These are phyloP conservation scores for Pomatorhinus ruficollis DNA, from an alignment of 2,113 vertebrate genomes.

Conservation along the genomic window DNA sequence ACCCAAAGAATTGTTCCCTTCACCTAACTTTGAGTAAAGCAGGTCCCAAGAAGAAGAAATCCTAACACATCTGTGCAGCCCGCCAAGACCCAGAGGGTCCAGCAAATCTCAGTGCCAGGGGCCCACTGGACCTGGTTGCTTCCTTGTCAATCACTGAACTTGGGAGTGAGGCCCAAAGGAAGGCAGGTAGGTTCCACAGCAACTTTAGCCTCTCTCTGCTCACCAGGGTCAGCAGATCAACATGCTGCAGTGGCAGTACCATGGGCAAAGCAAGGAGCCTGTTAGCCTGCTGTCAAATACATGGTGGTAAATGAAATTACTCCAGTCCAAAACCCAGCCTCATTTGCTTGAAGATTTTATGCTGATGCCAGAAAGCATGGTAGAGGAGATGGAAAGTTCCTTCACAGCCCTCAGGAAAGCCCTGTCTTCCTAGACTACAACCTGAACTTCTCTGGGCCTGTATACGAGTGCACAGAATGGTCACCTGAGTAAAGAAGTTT, in stretches of 20 bases:
- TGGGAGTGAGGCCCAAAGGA: background rate
- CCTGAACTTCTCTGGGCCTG: background rate
- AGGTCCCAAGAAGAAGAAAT: background rate
- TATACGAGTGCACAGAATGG: accelerated
- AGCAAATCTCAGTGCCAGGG: background rate
- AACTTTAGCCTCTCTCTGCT: background rate
- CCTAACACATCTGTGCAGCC: accelerated
- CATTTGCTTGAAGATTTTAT: background rate
- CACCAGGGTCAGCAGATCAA: background rate
- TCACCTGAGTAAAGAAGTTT: background rate
- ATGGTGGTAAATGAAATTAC: background rate
- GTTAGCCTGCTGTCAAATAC: background rate
- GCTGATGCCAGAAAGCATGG: background rate
- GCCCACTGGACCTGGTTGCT: background rate
- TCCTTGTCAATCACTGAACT: background rate
- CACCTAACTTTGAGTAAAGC: background rate
- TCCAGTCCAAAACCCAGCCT: background rate
- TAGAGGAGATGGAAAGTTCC: background rate
- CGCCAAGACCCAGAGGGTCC: background rate
- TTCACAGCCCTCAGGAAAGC: background rate
- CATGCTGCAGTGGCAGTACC: background rate
- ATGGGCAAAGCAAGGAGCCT: background rate
- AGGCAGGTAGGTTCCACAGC: background rate
- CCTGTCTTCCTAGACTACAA: background rate
- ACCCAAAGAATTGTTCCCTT: background rate